Percentiles rank a stretch among this genome's conserved stretches.
Evolutionary conservation across 2,888 invertebrate species (phyloP).

Genomic region (Idaea aversata): DNA sequence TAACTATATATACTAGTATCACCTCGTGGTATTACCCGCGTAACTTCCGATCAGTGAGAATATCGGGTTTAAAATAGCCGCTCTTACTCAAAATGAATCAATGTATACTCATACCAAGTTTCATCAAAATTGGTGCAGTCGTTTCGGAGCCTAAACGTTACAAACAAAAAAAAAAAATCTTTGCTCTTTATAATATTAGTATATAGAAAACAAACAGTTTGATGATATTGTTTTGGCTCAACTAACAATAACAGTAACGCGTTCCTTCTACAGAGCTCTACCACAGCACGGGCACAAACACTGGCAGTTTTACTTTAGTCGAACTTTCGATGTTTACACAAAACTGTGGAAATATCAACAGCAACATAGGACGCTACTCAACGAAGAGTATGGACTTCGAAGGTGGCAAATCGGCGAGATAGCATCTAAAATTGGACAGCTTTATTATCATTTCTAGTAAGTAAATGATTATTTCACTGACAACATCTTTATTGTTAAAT

Average conservation of each 20-base stretch:
- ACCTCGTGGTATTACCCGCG: no score
- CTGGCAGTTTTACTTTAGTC: constrained; percentile 98
- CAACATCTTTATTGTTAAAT: not conserved
- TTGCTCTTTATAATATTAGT: not conserved
- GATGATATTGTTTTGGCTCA: not conserved
- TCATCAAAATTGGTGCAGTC: no score
- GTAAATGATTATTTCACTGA: constrained; percentile 50
- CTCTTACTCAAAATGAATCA: no score
- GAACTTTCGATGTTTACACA: constrained; percentile 98
- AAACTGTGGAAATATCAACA: constrained; percentile 99
- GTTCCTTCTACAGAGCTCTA: constrained; percentile 87
- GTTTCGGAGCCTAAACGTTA: no score
- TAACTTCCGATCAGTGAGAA: no score
- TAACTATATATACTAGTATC: not conserved
- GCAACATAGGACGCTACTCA: constrained; percentile 94
- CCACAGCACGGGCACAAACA: constrained; percentile 98
- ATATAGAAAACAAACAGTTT: not conserved
- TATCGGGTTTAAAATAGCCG: no score
- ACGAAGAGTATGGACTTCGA: constrained; percentile 96
- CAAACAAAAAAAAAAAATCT: no score
- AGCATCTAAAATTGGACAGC: constrained; percentile 98
- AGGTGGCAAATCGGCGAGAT: constrained; percentile 99
- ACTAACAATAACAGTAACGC: not conserved
- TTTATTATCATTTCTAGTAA: constrained; percentile 99
- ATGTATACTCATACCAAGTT: no score